phyloP scores from a whole-genome alignment of 1,140 invertebrate genomes.

The Drosophila miranda region DNA sequence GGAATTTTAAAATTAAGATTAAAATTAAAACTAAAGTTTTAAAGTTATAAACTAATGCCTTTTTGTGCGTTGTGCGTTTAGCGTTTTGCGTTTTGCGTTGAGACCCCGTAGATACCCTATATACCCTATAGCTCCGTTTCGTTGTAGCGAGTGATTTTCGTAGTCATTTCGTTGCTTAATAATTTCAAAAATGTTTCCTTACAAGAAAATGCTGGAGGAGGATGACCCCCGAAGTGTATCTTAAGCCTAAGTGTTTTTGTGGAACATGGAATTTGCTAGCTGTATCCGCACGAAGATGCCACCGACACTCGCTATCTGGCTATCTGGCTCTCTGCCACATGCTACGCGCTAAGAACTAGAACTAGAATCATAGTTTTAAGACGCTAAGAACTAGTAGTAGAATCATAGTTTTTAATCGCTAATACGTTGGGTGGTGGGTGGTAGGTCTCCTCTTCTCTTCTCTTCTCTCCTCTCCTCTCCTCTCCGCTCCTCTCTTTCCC shows the following conservation, averaged over 20 bases:
- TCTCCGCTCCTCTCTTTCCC: constrained; percentile 11
- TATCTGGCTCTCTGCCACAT: constrained; percentile 45
- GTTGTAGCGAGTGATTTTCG: constrained; percentile 30
- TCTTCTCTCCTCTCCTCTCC: constrained; percentile 11
- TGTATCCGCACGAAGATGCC: constrained; percentile 58
- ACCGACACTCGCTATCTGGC: constrained; percentile 11
- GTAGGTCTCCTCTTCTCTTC: constrained; percentile 15
- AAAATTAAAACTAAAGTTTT: constrained; percentile 29
- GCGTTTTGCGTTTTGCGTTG: no score
- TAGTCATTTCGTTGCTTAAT: constrained; percentile 33
- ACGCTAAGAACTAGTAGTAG: constrained; percentile 55
- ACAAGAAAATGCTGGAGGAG: constrained; percentile 38
- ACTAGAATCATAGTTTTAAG: constrained; percentile 16
- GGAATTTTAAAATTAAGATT: constrained; percentile 29
- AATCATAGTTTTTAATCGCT: constrained; percentile 67
- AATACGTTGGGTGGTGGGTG: constrained; percentile 75
- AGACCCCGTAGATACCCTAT: no score
- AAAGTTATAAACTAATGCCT: no score
- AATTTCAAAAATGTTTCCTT: constrained; percentile 48
- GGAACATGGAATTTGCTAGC: constrained; percentile 80
- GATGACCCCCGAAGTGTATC: constrained; percentile 4
- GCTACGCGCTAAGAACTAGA: constrained; percentile 4
- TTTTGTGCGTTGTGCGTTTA: no score
- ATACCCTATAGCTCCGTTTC: constrained; percentile 3
- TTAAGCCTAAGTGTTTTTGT: constrained; percentile 57